phyloP scores from a whole-genome alignment of 2,797 vertebrate genomes.

The Atherinosoma microstoma region DNA sequence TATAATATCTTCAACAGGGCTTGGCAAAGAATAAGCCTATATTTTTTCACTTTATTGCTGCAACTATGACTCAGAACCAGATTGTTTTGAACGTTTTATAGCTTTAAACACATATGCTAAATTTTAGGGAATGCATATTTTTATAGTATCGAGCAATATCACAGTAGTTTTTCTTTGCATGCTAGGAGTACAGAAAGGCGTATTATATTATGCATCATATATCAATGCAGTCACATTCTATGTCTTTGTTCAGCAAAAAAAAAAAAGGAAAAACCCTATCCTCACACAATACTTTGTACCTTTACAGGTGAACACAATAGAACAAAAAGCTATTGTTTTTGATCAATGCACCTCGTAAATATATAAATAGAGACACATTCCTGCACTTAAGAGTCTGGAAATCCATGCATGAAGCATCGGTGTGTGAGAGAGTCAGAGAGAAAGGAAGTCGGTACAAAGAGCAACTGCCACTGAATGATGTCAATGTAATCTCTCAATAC shows the following conservation, averaged over 20 bases:
- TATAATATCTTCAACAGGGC: neutral
- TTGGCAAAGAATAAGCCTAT: neutral
- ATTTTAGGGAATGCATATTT: slow-evolving; percentile 17
- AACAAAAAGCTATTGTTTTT: slow-evolving; percentile 23
- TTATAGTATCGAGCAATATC: slow-evolving; percentile 18
- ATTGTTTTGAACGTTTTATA: slow-evolving; percentile 7
- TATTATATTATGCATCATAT: slow-evolving; percentile 25
- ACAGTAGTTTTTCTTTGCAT: slow-evolving; percentile 34
- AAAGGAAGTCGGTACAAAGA: slow-evolving; percentile 57
- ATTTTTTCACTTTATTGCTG: neutral
- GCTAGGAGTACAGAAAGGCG: slow-evolving; percentile 57
- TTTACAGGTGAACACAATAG: slow-evolving; percentile 12
- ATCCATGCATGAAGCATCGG: slow-evolving; percentile 21
- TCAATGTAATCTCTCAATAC: slow-evolving; percentile 85
- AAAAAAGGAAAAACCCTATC: slow-evolving; percentile 19
- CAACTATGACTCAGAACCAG: neutral
- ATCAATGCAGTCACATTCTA: slow-evolving; percentile 45
- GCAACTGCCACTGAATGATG: slow-evolving; percentile 74
- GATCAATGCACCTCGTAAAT: neutral
- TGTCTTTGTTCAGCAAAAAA: slow-evolving; percentile 63
- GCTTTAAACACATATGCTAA: slow-evolving; percentile 10
- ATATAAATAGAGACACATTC: neutral
- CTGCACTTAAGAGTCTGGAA: neutral
- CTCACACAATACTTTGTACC: slow-evolving; percentile 25
- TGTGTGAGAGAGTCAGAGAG: slow-evolving; percentile 37